Conservation (phyloP, 1,140 invertebrate species). For the Psilanteris sp. region DNA sequence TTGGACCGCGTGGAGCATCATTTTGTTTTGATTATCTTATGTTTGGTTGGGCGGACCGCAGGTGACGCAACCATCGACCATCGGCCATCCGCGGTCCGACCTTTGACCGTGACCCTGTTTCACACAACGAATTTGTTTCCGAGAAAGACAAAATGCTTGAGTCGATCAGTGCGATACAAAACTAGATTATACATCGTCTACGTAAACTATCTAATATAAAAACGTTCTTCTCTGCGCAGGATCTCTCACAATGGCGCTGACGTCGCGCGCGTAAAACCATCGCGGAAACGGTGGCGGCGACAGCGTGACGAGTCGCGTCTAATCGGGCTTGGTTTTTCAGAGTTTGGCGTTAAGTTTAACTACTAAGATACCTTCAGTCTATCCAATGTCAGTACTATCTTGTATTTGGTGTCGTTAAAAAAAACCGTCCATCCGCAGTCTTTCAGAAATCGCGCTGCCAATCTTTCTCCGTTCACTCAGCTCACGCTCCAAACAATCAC, state of each 20-base stretch:
- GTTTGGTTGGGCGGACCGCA: too few species aligned
- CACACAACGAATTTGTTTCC: too few species aligned
- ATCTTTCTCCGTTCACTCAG: slow-evolving; percentile 1
- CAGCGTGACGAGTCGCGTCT: slow-evolving; percentile 32
- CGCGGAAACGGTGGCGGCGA: slow-evolving; percentile 22
- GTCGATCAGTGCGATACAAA: too few species aligned
- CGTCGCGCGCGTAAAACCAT: slow-evolving; percentile 47
- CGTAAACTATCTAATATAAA: too few species aligned
- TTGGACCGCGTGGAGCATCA: slow-evolving; percentile 35
- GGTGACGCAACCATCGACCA: too few species aligned
- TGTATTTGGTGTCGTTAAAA: slow-evolving; percentile 81
- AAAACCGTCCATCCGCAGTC: slow-evolving; percentile 79
- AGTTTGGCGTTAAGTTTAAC: slow-evolving; percentile 78
- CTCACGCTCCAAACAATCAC: too few species aligned
- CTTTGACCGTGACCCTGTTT: too few species aligned
- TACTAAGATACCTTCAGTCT: slow-evolving; percentile 81
- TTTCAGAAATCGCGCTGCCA: slow-evolving; percentile 74
- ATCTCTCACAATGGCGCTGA: background rate
- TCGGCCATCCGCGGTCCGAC: too few species aligned
- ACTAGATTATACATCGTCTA: too few species aligned
- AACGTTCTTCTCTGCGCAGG: too few species aligned
- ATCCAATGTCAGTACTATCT: slow-evolving; percentile 81
- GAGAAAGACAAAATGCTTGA: too few species aligned
- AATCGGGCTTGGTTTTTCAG: slow-evolving; percentile 70
- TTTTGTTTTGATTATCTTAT: slow-evolving; percentile 13